Conservation (phyloP, 2,888 invertebrate genomes). For the Quadriops clusia region DNA sequence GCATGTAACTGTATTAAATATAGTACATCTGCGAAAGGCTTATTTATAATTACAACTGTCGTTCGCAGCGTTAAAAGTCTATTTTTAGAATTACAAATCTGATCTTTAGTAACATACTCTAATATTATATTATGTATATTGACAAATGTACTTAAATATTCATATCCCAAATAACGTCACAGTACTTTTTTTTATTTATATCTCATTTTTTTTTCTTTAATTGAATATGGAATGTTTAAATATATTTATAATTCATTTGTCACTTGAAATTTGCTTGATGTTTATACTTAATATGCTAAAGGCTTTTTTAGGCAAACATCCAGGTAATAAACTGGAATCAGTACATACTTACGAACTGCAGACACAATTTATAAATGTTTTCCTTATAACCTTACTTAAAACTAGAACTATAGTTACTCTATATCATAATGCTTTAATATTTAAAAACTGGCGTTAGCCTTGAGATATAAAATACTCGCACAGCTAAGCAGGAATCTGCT, state of each 20-base stretch:
- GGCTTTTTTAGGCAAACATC: slow-evolving; percentile 37
- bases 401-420: slow-evolving; percentile 19
- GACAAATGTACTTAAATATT: slow-evolving; percentile 31
- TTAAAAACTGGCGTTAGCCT: slow-evolving; percentile 33
- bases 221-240: slow-evolving; percentile 31
- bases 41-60: slow-evolving; percentile 33
- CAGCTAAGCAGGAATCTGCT: slow-evolving; percentile 22
- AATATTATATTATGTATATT: too few relatives aligned
- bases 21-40: slow-evolving; percentile 37
- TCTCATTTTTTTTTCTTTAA: slow-evolving; percentile 16
- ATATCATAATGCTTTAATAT: slow-evolving; percentile 24
- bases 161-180: slow-evolving; percentile 16
- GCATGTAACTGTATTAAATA: slow-evolving; percentile 28
- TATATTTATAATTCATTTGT: slow-evolving; percentile 20
- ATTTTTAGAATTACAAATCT: slow-evolving; percentile 35
- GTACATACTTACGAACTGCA: slow-evolving; percentile 23
- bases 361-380: slow-evolving; percentile 27
- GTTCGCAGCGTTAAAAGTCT: slow-evolving; percentile 29
- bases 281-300: slow-evolving; percentile 27
- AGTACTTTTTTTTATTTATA: slow-evolving; percentile 12
- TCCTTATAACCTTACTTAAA: slow-evolving; percentile 29
- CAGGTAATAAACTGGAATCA: slow-evolving; percentile 31
- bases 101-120: slow-evolving; percentile 26
- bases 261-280: slow-evolving; percentile 14
- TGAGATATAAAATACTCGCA: slow-evolving; percentile 27